A percentile compares a stretch with the other conserved stretches of the same genome.
These are phyloP conservation scores for Sceloporus undulatus DNA, from an alignment of 2,113 vertebrate genomes.

Conservation along the genomic window DNA sequence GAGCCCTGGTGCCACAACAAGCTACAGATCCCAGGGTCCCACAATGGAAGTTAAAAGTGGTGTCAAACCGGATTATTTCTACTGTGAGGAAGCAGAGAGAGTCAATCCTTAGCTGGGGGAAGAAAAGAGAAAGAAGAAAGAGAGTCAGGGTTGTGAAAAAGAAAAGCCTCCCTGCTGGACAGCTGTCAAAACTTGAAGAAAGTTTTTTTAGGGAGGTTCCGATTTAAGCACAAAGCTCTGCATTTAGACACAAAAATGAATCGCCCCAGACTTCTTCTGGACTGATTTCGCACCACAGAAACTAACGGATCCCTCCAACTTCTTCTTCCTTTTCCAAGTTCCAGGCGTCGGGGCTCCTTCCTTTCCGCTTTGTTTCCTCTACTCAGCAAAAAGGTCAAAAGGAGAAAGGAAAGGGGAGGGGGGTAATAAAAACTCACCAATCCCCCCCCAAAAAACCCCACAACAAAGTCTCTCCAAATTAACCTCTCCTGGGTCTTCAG, in stretches of 20 bases:
- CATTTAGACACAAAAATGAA: too few species aligned
- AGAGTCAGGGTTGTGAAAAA: not conserved
- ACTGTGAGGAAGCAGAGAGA: too few species aligned
- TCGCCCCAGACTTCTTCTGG: not conserved
- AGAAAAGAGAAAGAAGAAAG: too few species aligned
- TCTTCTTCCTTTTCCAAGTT: not conserved
- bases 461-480: too few species aligned
- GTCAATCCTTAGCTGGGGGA: not conserved
- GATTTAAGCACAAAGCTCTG: not conserved
- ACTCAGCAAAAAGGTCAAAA: not conserved
- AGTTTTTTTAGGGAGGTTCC: not conserved
- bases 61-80: too few species aligned
- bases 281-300: not conserved
- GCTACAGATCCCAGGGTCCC: too few species aligned
- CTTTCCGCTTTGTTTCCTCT: not conserved
- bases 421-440: too few species aligned
- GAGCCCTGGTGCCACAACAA: too few species aligned
- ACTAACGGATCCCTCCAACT: slow-evolving; percentile 8
- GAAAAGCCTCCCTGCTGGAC: not conserved
- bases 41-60: too few species aligned
- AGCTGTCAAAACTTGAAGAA: not conserved
- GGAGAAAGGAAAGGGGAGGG: not conserved
- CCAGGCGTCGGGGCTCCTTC: not conserved
- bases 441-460: too few species aligned
- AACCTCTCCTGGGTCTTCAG: too few species aligned